A percentile compares a stretch with the other conserved stretches of the same genome.
phyloP scores from a whole-genome alignment of 2,888 invertebrate genomes.

The Euplexia lucipara region DNA sequence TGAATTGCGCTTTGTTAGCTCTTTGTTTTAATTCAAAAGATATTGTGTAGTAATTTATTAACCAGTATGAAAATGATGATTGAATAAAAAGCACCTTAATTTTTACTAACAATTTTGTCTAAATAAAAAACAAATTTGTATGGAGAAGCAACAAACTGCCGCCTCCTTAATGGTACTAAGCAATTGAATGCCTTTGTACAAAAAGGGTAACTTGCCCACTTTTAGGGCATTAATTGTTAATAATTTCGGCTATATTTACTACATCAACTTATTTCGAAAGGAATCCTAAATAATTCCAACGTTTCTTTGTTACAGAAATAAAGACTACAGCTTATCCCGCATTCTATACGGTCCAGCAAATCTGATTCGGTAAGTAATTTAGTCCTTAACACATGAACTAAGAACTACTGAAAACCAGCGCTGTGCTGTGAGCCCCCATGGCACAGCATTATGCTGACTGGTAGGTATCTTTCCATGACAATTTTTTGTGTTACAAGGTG shows the following conservation, averaged over 20 bases:
- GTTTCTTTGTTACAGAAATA: constrained; percentile 60
- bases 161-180: constrained; percentile 22
- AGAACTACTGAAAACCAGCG: too few relatives aligned
- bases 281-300: constrained; percentile 45
- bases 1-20: too few relatives aligned
- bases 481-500: too few relatives aligned
- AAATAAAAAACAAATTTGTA: neutral
- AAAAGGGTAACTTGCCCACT: constrained; percentile 27
- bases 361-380: constrained; percentile 63
- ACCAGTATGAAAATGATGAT: too few relatives aligned
- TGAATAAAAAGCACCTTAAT: too few relatives aligned
- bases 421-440: too few relatives aligned
- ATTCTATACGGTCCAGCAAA: constrained; percentile 50
- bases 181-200: constrained; percentile 17
- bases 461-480: too few relatives aligned
- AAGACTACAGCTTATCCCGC: constrained; percentile 48
- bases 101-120: too few relatives aligned
- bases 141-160: neutral
- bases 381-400: constrained; percentile 53
- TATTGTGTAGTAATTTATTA: too few relatives aligned
- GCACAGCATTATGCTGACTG: too few relatives aligned
- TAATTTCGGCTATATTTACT: constrained; percentile 26
- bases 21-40: too few relatives aligned
- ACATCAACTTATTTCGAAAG: constrained; percentile 18
- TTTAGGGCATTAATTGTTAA: constrained; percentile 28